Percentiles rank a stretch among this genome's conserved stretches.
Evolutionary conservation across 2,888 invertebrate genomes (phyloP).

Genomic region (Drosophila cracens): DNA sequence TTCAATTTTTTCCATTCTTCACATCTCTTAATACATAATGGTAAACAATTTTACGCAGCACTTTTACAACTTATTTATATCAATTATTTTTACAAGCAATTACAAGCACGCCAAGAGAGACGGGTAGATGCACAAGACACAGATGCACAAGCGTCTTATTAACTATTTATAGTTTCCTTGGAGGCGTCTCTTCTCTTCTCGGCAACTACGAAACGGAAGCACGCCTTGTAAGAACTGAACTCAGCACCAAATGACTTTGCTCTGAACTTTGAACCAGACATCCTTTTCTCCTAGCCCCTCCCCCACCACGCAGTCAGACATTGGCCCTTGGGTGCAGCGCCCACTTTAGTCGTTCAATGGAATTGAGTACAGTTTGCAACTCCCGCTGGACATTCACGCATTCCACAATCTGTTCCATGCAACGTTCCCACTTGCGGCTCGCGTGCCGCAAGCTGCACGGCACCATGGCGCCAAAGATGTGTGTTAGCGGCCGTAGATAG

Average conservation of each 20-base stretch:
- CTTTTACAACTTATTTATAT: conserved; percentile 33
- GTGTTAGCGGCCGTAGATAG: conserved; percentile 36
- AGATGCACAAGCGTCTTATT: conserved; percentile 2
- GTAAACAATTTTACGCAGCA: neutral
- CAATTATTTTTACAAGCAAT: conserved; percentile 33
- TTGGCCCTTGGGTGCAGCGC: conserved; percentile 1
- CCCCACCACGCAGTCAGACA: conserved; percentile 6
- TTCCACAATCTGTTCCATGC: conserved; percentile 48
- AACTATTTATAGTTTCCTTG: conserved; percentile 22
- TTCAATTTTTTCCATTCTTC: neutral
- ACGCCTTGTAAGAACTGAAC: conserved; percentile 12
- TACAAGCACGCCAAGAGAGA: conserved; percentile 18
- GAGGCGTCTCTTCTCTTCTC: neutral
- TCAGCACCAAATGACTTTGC: conserved; percentile 24
- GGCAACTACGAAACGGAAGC: conserved; percentile 1
- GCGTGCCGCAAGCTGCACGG: conserved; percentile 42
- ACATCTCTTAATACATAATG: neutral
- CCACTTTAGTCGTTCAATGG: conserved; percentile 40
- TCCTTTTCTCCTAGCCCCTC: neutral
- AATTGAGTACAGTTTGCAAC: conserved; percentile 30
- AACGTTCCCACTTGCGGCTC: conserved; percentile 41
- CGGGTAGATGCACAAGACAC: conserved; percentile 4
- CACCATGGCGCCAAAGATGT: conserved; percentile 54
- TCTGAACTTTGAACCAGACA: conserved; percentile 51
- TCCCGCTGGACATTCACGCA: conserved; percentile 47